Percentiles rank a stretch among this genome's conserved stretches.
phyloP scores from a whole-genome alignment of 2,797 vertebrate genomes.

The Tauraco hartlaubi region DNA sequence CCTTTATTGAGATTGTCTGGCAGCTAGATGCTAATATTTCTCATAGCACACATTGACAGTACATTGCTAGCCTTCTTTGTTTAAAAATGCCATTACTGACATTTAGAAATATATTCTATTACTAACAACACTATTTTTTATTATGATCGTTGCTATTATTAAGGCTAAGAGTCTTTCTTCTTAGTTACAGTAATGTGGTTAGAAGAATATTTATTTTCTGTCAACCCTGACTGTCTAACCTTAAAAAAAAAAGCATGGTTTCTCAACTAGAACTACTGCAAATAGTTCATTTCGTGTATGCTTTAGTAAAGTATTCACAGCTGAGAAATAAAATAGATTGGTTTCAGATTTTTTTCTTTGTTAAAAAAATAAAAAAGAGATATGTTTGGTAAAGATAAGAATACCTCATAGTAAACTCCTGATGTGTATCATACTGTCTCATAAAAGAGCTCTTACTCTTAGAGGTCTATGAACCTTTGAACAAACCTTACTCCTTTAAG shows the following conservation, averaged over 20 bases:
- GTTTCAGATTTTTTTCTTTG: neutral
- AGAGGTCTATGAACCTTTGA: neutral
- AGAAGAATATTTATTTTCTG: neutral
- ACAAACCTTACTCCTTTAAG: neutral
- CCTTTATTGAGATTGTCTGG: neutral
- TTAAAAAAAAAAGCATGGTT: neutral
- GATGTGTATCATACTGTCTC: neutral
- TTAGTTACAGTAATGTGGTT: neutral
- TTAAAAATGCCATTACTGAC: slow-evolving; percentile 50
- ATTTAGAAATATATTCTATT: slow-evolving; percentile 36
- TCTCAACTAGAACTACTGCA: neutral
- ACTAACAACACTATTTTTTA: slow-evolving; percentile 13
- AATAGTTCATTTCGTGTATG: neutral
- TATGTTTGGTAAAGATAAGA: neutral
- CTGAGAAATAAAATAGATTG: neutral
- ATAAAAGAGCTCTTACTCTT: neutral
- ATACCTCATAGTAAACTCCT: neutral
- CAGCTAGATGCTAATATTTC: neutral
- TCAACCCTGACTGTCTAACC: neutral
- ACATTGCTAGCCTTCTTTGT: slow-evolving; percentile 6
- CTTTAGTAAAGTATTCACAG: neutral
- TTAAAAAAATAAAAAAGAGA: neutral
- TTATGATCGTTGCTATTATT: slow-evolving; percentile 39
- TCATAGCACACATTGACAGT: neutral
- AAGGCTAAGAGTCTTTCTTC: neutral